phyloP scores from a whole-genome alignment of 1,140 invertebrate species.

The Chlorops oryzae region DNA sequence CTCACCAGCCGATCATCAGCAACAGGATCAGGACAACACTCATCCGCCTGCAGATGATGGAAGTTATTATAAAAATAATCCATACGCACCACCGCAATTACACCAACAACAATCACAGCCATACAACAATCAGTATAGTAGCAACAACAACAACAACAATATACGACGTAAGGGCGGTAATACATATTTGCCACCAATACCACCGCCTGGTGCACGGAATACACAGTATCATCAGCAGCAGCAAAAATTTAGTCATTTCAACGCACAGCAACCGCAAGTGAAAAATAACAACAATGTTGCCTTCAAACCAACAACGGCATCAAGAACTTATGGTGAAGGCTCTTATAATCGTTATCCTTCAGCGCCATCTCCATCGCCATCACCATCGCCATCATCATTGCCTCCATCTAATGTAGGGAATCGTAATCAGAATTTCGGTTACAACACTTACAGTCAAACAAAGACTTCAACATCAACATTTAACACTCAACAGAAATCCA shows the following conservation, averaged over 20 bases:
- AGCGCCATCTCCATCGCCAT: conserved; percentile 6
- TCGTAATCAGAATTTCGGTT: too few relatives aligned
- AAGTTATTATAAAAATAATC: conserved; percentile 35
- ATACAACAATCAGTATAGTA: conserved; percentile 12
- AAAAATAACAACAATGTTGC: conserved; percentile 14
- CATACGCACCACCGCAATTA: conserved; percentile 25
- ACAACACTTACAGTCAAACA: conserved; percentile 8
- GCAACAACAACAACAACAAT: conserved; percentile 25
- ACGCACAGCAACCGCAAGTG: conserved; percentile 4
- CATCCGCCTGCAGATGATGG: conserved; percentile 14
- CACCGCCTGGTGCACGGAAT: conserved; percentile 25
- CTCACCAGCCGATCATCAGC: conserved; percentile 42
- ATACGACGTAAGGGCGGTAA: conserved; percentile 33
- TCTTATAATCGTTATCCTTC: conserved; percentile 11
- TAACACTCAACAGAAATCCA: background rate
- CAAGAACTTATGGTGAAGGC: conserved; percentile 18
- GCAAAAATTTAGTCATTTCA: conserved; percentile 2
- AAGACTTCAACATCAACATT: conserved; percentile 3
- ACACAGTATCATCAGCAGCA: conserved; percentile 20
- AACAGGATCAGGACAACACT: conserved; percentile 17
- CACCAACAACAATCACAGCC: conserved; percentile 17
- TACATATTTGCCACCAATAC: conserved; percentile 38
- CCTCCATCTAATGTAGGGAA: conserved; percentile 25
- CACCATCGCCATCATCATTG: background rate
- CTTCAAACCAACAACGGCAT: conserved; percentile 7